Base-by-base conservation (phyloP, 2,797 vertebrate genomes). In the Arctocebus calabarensis region DNA sequence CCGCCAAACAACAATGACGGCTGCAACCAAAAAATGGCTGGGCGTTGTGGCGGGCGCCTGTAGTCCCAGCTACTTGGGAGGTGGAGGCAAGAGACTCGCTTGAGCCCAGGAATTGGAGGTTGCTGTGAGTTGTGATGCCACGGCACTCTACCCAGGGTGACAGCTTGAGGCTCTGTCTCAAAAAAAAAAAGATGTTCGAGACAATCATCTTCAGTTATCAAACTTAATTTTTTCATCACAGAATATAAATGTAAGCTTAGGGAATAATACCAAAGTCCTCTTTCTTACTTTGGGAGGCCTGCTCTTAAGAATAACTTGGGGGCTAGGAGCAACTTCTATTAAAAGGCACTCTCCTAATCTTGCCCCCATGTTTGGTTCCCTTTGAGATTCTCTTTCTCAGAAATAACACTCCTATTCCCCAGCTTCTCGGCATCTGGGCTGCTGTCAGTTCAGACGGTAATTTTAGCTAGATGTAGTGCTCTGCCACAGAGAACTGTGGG, bases 181-280 rank as follows among this genome's bases (percentile, higher is more conserved):
- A 40, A 40, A 40, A 40, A 40, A 40, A 45, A 43, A 45, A 45
- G 27, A 52, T 88, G 40, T 88, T 71, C 87, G 40, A 73, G 25
- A 90, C 27, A 75, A 43, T 20, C 10, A 52, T 81, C 29, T 78
- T 74, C 75, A 81, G 45, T 97, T 48, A 94, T 37, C 11, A 27
- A 81, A 77, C 52, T 95, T 95, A 85, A 29, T 77, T 88, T 92
- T 83, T 86, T 96, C 7, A 85, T 77, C n/a, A 95, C 16, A 59
- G 73, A 85, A 89, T 90, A 52, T 40, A 94, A 94, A 90, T 88
- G 19, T 29, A 82, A 73, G 20, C 16, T 86, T 84, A 92, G 16
- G 43, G 68, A 92, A 90, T 84, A 84, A 78, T 82, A 74, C 37
- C 19, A 87, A 79, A 19, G n/a, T 45, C 62, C 23, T 75, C 22